These are phyloP conservation scores for Saccostrea glomerata DNA, from an alignment of 1,140 invertebrate species.

Conservation along the genomic window DNA sequence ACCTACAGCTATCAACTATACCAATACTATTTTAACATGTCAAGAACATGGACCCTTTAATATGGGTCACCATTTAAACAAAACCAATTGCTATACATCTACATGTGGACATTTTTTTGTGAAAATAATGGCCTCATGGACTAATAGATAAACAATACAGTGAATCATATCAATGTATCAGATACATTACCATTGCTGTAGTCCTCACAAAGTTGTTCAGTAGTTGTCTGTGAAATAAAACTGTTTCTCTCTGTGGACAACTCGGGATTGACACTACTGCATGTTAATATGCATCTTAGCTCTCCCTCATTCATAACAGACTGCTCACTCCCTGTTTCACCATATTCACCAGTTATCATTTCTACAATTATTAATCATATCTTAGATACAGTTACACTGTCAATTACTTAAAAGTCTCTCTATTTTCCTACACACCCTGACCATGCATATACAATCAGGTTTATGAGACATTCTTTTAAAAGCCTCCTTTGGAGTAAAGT, in stretches of 20 bases:
- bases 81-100: background rate
- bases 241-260: too few species aligned
- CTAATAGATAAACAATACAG: background rate
- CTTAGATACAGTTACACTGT: background rate
- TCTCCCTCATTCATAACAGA: too few species aligned
- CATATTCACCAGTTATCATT: too few species aligned
- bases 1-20: background rate
- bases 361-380: background rate
- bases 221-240: too few species aligned
- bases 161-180: constrained; percentile 6
- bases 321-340: too few species aligned
- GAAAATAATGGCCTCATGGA: background rate
- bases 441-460: too few species aligned
- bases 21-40: background rate
- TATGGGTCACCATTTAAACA: background rate
- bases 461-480: too few species aligned
- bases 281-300: too few species aligned
- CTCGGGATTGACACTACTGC: too few species aligned
- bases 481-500: background rate
- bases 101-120: constrained; percentile 5
- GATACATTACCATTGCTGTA: too few species aligned
- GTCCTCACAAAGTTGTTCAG: too few species aligned
- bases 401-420: background rate
- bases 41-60: background rate
- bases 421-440: too few species aligned